Base-by-base conservation (phyloP, 2,797 vertebrate species). In the Enoplosus armatus region DNA sequence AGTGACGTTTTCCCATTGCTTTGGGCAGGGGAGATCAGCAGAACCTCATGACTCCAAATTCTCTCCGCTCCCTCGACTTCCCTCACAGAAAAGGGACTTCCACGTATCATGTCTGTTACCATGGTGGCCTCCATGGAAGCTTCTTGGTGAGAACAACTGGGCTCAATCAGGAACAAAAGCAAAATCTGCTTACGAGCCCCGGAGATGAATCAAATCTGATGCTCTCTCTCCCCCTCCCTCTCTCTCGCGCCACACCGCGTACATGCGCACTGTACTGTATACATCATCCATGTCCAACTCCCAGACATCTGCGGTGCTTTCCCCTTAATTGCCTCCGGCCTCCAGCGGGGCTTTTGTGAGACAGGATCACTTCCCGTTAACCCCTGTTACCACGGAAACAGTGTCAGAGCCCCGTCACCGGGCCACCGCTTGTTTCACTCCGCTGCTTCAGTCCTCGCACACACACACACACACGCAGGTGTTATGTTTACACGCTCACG, bases 371-470 rank as follows among this genome's bases (percentile, higher is more conserved):
- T 89, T 85, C 77, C 67, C 53, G 68, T 72, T 84, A 77, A 83
- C 85, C 66, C 26, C 63, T 53, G 91, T 94, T 90, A 77, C 85
- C 85, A 87, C 10, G 75, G 91, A 77, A 90, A 93, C 91, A 48
- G 75, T 73, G 66, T 83, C 79, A 64, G 76, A 29, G 24, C 35
- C 41, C 62, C 68, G 48, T 61, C 26, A n/a, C n/a, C n/a, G n/a
- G n/a, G n/a, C 27, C n/a, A 54, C 39, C 39, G 61, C 47, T 15
- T 27, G 18, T 39, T 60, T 75, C 29, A 26, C n/a, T 35, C 20
- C 22, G 14, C 60, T 66, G 54, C 2, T 26, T 22, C 4, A 53
- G 27, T 35, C 35, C 67, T 27, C 39, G 9, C 50, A 73, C 2
- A 22, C 55, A 39, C 69, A 58, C 50, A 73, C 1, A 8, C n/a